phyloP scores from a whole-genome alignment of 2,888 invertebrate genomes.

The Heteromurus nitidus region DNA sequence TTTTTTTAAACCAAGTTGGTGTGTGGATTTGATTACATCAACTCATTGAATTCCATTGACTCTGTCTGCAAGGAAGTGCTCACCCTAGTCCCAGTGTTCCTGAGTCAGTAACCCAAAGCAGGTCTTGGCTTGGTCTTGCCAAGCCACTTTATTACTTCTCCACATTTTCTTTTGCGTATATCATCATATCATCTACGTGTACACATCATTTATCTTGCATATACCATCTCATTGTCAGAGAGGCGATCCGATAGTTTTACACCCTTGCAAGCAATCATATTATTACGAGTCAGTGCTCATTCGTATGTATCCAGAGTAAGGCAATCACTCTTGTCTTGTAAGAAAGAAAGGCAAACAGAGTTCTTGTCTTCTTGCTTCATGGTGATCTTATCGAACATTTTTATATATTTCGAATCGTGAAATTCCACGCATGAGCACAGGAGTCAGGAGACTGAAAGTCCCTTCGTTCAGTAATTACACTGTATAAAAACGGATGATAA shows the following conservation, averaged over 20 bases:
- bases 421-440: no score
- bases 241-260: constrained; percentile 4
- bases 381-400: no score
- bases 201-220: constrained; percentile 10
- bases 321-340: no score
- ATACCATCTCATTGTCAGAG: constrained; percentile 10
- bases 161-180: not conserved
- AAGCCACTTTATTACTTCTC: not conserved
- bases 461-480: no score
- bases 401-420: no score
- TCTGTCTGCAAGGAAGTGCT: constrained; percentile 22
- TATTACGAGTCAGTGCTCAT: no score
- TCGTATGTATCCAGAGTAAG: no score
- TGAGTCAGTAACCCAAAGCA: constrained; percentile 55
- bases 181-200: not conserved
- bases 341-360: no score
- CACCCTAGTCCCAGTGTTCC: constrained; percentile 7
- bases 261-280: not conserved
- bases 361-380: no score
- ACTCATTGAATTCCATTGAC: constrained; percentile 38
- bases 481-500: no score
- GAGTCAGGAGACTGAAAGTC: no score
- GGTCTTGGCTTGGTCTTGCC: no score
- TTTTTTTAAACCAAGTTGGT: constrained; percentile 24
- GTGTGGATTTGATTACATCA: constrained; percentile 29